Conservation (phyloP, 2,888 invertebrate genomes). For the Odontothrips loti region DNA sequence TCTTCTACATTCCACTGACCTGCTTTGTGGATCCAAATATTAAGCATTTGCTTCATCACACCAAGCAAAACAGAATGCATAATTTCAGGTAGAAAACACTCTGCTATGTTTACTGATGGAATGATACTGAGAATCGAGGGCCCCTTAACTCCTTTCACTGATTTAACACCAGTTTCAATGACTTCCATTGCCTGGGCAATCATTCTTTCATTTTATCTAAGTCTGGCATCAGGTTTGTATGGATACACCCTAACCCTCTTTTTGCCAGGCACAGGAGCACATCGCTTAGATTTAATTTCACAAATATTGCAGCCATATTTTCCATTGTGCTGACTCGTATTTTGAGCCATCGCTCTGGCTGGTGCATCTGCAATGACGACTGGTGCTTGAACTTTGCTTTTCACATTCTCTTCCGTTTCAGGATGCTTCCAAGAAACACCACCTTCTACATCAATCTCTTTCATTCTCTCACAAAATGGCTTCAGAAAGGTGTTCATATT, state of each 20-base stretch:
- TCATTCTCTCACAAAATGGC: neutral
- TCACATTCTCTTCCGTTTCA: neutral
- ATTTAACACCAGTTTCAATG: neutral
- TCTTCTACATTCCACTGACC: too few relatives aligned
- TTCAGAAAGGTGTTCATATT: neutral
- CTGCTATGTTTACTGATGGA: neutral
- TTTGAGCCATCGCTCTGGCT: neutral
- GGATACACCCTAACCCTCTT: neutral
- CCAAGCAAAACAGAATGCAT: neutral
- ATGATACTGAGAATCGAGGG: neutral
- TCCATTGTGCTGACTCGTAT: neutral
- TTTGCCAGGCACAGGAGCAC: neutral
- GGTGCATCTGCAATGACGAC: neutral
- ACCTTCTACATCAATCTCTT: neutral
- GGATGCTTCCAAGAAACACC: neutral
- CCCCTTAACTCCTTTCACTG: neutral
- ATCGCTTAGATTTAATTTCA: neutral
- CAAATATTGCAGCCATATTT: neutral
- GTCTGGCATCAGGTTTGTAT: neutral
- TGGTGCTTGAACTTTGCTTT: neutral
- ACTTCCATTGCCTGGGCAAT: neutral
- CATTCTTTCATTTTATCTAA: neutral
- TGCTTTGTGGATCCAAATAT: too few relatives aligned
- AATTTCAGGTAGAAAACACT: neutral
- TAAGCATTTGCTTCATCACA: neutral